Evolutionary conservation across 1,140 invertebrate genomes (phyloP), one percentile per base, ranked within the genome.

Genomic region (Panulirus ornatus): DNA sequence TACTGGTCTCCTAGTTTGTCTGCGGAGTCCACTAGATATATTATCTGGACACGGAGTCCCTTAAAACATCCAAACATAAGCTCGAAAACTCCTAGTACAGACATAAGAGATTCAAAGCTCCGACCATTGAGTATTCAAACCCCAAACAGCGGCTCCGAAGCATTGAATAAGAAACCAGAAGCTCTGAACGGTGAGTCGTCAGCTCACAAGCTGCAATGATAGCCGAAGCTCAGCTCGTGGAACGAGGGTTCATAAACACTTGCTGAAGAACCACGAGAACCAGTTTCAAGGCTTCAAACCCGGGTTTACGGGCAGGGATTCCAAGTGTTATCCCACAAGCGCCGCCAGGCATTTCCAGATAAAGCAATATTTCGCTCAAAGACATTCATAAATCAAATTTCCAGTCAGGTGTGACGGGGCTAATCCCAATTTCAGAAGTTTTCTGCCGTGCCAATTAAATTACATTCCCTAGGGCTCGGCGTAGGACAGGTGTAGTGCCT

Each of bases 371-470:
- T 66, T 30, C n/a, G 0, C 58, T 66, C 58, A 66, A 66, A 66
- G 58, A 11, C 58, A 66, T 11, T 66, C 58, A 30, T 66, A 66
- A 27, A 66, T 66, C n/a, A 66, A 66, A 66, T 66, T 66, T 66
- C 58, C 58, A 66, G 58, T 66, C 27, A 2, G n/a, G n/a, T 66
- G n/a, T 66, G 58, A 66, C 58, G n/a, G 58, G 27, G n/a, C 58
- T 66, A 66, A 30, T 66, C 58, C n/a, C 58, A 66, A 27, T 30
- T 66, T 66, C 58, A 66, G 58, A 66, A 66, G 58, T 66, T 66
- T 30, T 30, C 2, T 27, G 9, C 11, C 16, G 58, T 30, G 27
- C 58, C 58, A 66, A 66, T 66, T 66, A 66, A 27, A 66, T 30
- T 66, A 30, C n/a, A 66, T 5, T 66, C 58, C n/a, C n/a, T 0